These are phyloP conservation scores for Byasa hedistus DNA, from an alignment of 2,888 invertebrate species.

Conservation along the genomic window DNA sequence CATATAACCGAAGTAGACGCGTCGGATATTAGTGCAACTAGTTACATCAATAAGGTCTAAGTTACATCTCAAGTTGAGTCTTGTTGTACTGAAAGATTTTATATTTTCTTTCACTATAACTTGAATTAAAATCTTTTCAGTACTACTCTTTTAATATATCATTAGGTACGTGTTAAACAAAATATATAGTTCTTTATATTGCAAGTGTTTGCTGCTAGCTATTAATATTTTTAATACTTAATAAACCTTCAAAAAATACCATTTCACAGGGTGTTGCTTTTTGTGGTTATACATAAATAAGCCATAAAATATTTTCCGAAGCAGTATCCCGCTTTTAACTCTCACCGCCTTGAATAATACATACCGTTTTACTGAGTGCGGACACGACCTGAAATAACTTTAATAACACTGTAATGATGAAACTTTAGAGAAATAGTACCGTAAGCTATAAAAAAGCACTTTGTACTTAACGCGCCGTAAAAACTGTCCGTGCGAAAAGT, in stretches of 20 bases:
- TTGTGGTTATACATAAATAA: slow-evolving; percentile 23
- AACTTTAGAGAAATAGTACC: slow-evolving; percentile 19
- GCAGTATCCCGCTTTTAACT: slow-evolving; percentile 27
- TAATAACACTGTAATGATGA: slow-evolving; percentile 11
- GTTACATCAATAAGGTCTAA: too few relatives aligned
- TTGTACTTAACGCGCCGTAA: slow-evolving; percentile 14
- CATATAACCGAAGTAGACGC: too few relatives aligned
- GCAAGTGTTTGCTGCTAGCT: too few relatives aligned
- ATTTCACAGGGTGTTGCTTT: slow-evolving; percentile 11
- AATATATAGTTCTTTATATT: too few relatives aligned
- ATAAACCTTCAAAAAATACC: not conserved
- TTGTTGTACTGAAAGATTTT: too few relatives aligned
- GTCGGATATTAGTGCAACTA: too few relatives aligned
- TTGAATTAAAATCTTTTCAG: too few relatives aligned
- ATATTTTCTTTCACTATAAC: too few relatives aligned
- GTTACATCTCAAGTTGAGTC: too few relatives aligned
- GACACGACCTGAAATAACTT: slow-evolving; percentile 17
- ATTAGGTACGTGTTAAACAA: too few relatives aligned
- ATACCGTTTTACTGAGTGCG: slow-evolving; percentile 10
- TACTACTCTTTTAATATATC: too few relatives aligned
- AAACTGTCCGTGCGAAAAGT: not conserved
- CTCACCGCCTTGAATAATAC: slow-evolving; percentile 22
- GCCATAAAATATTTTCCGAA: slow-evolving; percentile 23
- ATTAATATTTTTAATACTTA: too few relatives aligned
- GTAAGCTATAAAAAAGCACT: slow-evolving; percentile 20